phyloP scores from a whole-genome alignment of 2,888 invertebrate species.

The Ernsta delagoae region DNA sequence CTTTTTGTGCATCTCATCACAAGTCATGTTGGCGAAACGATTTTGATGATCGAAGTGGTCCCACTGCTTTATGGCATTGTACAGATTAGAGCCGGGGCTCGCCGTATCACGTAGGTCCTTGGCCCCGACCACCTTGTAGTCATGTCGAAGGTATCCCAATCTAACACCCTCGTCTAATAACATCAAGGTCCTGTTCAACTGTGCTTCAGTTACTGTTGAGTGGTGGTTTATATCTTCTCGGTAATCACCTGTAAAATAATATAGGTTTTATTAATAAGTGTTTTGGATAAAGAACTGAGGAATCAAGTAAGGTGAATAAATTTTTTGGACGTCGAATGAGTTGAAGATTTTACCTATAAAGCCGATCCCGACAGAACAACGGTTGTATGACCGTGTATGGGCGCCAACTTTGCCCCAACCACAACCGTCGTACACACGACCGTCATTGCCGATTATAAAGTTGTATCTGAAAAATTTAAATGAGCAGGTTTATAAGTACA shows the following conservation, averaged over 20 bases:
- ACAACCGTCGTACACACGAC: constrained; percentile 85
- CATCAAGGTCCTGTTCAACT: constrained; percentile 55
- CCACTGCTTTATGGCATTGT: constrained; percentile 57
- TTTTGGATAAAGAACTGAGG: no score
- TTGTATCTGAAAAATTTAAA: constrained; percentile 67
- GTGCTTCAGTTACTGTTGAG: constrained; percentile 55
- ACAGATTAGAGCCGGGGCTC: constrained; percentile 67
- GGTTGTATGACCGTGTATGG: constrained; percentile 72
- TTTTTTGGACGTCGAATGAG: no score
- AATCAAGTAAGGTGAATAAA: no score
- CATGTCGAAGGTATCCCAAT: constrained; percentile 55
- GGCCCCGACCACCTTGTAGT: constrained; percentile 63
- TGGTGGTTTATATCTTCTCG: constrained; percentile 55
- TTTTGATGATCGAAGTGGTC: constrained; percentile 55
- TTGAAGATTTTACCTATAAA: constrained; percentile 67
- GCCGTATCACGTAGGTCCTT: constrained; percentile 54
- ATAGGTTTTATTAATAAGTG: no score
- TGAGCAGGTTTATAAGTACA: no score
- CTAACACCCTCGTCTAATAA: constrained; percentile 60
- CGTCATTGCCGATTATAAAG: constrained; percentile 87
- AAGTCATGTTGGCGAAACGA: constrained; percentile 52
- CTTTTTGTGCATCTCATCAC: constrained; percentile 54
- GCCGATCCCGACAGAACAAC: constrained; percentile 68
- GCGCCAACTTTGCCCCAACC: constrained; percentile 85
- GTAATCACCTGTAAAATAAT: constrained; percentile 64